Evolutionary conservation across 2,888 invertebrate species (phyloP).

Genomic region (Drosophila recens): DNA sequence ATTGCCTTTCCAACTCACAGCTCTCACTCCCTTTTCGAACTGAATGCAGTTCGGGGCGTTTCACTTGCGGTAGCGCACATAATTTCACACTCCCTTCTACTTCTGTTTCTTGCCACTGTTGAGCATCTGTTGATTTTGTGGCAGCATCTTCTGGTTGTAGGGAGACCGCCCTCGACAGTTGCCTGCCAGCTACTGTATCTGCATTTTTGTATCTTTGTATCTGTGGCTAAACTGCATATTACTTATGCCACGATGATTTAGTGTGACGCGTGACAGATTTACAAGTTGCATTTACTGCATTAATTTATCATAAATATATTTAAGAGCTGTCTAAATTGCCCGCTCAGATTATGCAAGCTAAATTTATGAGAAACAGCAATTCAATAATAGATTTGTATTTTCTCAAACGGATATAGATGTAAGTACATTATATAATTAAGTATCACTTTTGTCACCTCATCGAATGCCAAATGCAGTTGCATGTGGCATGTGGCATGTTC

Average conservation of each 20-base stretch:
- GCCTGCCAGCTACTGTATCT: slow-evolving; percentile 4
- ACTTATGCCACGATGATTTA: slow-evolving; percentile 82
- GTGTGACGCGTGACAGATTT: slow-evolving; percentile 84
- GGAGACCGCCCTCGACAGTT: slow-evolving; percentile 30
- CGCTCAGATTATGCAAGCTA: slow-evolving; percentile 22
- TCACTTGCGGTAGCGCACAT: slow-evolving; percentile 62
- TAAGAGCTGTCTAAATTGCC: slow-evolving; percentile 39
- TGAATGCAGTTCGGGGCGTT: slow-evolving; percentile 44
- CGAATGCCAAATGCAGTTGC: slow-evolving; percentile 36
- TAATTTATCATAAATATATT: slow-evolving; percentile 80
- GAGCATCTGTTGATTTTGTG: slow-evolving; percentile 71
- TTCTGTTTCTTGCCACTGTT: slow-evolving; percentile 21
- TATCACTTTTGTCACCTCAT: slow-evolving; percentile 36
- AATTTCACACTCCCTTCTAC: slow-evolving; percentile 71
- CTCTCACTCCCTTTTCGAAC: background rate
- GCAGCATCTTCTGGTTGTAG: slow-evolving; percentile 30
- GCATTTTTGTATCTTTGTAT: slow-evolving; percentile 7
- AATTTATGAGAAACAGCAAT: slow-evolving; percentile 11
- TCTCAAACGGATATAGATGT: slow-evolving; percentile 12
- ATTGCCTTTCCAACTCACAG: background rate
- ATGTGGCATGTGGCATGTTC: slow-evolving; percentile 8
- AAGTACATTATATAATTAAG: background rate
- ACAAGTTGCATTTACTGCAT: slow-evolving; percentile 81
- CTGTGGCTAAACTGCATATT: slow-evolving; percentile 70
- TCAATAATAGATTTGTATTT: slow-evolving; percentile 12